Base-by-base conservation (phyloP, 2,888 invertebrate genomes). In the Teleogryllus oceanicus region DNA sequence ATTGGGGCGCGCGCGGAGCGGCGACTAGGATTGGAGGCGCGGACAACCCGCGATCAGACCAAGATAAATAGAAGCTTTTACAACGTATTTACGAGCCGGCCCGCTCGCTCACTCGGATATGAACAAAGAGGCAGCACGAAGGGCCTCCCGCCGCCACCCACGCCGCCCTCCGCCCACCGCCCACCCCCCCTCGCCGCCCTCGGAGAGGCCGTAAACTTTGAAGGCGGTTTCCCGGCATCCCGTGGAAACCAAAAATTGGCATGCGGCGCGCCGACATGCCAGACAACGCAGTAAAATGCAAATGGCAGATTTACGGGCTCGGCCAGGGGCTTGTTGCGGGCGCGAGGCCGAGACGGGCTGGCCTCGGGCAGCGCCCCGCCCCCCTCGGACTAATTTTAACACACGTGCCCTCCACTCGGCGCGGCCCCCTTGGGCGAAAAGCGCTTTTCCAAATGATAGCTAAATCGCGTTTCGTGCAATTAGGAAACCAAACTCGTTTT, bases 41-140 rank as follows among this genome's bases (percentile, higher is more conserved):
- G n/a, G 62, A 62, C 16, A 62, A 13, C 13, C 62, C 62, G 62
- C 62, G 62, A 62, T 62, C 62, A n/a, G 62, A 13, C 62, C 62
- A 62, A 62, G 62, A 62, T 62, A 62, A 62, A 62, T 62, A 62
- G 62, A 62, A 62, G 62, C 62, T 62, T 62, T 62, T 62, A 62
- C 62, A 62, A 62, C 62, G 62, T 62, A 62, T 62, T 62, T 62
- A 62, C 62, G 62, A 62, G 62, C 16, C 62, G 62, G 13, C 13
- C 16, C 13, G n/a, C 62, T n/a, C 62, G 62, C 16, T 11, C 62
- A n/a, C 62, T 62, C 62, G 62, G 62, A 62, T 62, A 62, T 62
- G 62, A 62, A 62, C 62, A 62, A 62, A 62, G 62, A 62, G 62
- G 62, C 62, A 1, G 62, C 62, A 62, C 62, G 62, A 62, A 62